Conservation (phyloP, 2,888 invertebrate genomes). For the Hedychridium roseum region DNA sequence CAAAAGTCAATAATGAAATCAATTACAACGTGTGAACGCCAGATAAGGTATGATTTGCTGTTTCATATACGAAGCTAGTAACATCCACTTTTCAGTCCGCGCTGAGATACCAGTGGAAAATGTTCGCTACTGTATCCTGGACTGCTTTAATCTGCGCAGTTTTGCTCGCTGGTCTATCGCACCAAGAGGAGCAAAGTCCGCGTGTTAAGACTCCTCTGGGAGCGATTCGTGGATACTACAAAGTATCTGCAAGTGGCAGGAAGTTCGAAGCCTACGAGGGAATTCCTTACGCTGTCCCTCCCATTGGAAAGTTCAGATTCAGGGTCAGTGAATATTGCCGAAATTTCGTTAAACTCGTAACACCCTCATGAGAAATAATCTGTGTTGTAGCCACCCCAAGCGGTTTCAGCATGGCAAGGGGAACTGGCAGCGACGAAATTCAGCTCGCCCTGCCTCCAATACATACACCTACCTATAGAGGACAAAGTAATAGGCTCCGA, state of each 20-base stretch:
- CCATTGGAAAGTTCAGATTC: conserved; percentile 49
- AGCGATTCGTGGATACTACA: conserved; percentile 43
- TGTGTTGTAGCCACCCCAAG: conserved; percentile 46
- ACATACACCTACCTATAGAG: conserved; percentile 33
- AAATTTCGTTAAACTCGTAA: background rate
- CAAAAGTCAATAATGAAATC: no score
- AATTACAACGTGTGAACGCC: no score
- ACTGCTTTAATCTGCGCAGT: no score
- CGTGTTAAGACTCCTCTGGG: conserved; percentile 44
- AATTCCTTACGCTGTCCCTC: conserved; percentile 52
- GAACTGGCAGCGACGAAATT: conserved; percentile 50
- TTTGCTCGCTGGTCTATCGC: no score
- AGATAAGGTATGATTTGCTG: no score
- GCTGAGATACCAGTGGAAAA: no score
- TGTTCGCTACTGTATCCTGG: no score
- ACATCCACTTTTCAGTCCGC: no score
- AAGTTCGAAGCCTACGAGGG: conserved; percentile 52
- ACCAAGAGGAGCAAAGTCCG: conserved; percentile 28
- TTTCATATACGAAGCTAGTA: no score
- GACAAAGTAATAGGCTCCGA: conserved; percentile 49
- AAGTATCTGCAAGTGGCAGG: conserved; percentile 43
- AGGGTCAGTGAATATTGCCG: conserved; percentile 35
- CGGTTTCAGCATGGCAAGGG: conserved; percentile 43
- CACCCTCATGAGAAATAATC: background rate
- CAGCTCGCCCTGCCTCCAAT: conserved; percentile 50